Base-by-base conservation (phyloP, 2,113 vertebrate genomes). In the Trogon melanurus region DNA sequence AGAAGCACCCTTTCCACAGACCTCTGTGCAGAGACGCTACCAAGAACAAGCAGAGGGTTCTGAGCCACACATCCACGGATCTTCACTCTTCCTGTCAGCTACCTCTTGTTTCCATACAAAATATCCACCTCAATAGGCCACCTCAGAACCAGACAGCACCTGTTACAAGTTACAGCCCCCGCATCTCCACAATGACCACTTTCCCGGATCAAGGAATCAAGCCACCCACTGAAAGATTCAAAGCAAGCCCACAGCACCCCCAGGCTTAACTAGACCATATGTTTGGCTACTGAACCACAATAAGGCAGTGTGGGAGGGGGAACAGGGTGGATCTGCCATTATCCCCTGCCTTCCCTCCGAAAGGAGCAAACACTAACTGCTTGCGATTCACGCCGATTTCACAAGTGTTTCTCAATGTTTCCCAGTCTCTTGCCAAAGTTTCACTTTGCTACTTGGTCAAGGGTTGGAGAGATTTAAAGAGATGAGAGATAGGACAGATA, bases 351-450 rank as follows among this genome's bases (percentile, higher is more conserved):
- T 91, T 91, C 61, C 38, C 87, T 79, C 64, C 8, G 0, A 84
- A 86, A 45, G 79, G 65, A 93, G 74, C 76, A 93, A 93, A 96
- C 58, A 47, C 62, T 27, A 88, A 81, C 73, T 70, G 64, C 96
- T 95, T 95, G 86, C 0, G 70, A 95, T 58, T 87, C 58, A 54
- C 80, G 29, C 70, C 36, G 88, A 93, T 96, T 97, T 96, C 96
- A 96, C 84, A 95, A 93, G 92, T 9, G 7, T 91, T 92, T 95
- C 89, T 73, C 92, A 97, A 89, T 86, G 79, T 75, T 72, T 92
- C 81, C 86, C 92, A 47, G 81, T 13, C 73, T 94, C 88, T 92
- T 94, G 92, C 95, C 93, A 96, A 95, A 96, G 94, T 74, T 93
- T 92, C 71, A 9, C 79, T 95, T 79, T 95, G 91, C 85, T 92